Evolutionary conservation across 1,140 invertebrate genomes (phyloP).

Genomic region (Pogonomyrmex barbatus): DNA sequence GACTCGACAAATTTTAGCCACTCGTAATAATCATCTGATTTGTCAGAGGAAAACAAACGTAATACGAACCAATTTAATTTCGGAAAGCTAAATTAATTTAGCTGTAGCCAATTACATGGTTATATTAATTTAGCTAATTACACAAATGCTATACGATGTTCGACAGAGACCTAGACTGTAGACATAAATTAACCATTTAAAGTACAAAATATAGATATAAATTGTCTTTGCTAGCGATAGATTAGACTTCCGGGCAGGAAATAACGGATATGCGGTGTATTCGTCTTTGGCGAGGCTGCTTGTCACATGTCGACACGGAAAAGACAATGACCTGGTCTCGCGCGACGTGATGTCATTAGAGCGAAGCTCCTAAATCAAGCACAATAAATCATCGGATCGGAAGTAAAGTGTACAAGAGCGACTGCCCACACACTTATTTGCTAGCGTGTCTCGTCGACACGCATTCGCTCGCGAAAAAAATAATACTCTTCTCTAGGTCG

Average conservation of each 20-base stretch:
- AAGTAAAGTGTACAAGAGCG: slow-evolving; percentile 68
- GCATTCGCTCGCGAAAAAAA: not conserved
- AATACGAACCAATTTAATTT: no score
- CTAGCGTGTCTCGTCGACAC: not conserved
- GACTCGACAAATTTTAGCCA: no score
- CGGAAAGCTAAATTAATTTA: no score
- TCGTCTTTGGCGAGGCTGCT: slow-evolving; percentile 50
- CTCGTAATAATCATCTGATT: no score
- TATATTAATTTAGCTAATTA: slow-evolving; percentile 11
- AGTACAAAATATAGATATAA: not conserved
- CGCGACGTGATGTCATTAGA: slow-evolving; percentile 63
- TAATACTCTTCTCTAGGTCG: not conserved
- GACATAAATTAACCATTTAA: not conserved
- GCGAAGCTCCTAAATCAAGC: slow-evolving; percentile 73
- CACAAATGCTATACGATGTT: not conserved
- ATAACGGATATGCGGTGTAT: slow-evolving; percentile 23
- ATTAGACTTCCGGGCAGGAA: slow-evolving; percentile 51
- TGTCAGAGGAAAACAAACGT: no score
- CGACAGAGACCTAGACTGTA: not conserved
- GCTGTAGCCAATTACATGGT: not conserved
- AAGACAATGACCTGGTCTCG: slow-evolving; percentile 80
- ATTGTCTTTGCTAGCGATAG: not conserved
- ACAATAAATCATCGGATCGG: slow-evolving; percentile 78
- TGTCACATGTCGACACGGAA: slow-evolving; percentile 75
- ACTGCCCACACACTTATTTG: slow-evolving; percentile 47